A percentile compares a stretch with the other conserved stretches of the same genome.
Evolutionary conservation across 1,140 invertebrate genomes (phyloP).

Genomic region (Philaenus spumarius): DNA sequence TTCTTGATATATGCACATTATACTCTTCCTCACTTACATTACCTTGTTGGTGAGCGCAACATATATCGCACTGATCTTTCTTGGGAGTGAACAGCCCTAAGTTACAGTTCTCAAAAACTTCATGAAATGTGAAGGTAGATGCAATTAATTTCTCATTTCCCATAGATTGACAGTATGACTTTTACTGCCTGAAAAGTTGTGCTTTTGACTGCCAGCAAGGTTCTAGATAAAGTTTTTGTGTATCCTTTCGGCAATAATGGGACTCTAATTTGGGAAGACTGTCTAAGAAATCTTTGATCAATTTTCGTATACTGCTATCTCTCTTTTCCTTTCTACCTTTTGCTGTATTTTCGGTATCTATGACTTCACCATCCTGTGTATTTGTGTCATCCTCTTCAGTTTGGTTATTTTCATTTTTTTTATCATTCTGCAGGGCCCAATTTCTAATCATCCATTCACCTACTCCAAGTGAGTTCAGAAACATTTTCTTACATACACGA

Average conservation of each 20-base stretch:
- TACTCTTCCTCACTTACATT: conserved; percentile 1
- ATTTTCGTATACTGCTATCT: background rate
- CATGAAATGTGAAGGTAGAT: background rate
- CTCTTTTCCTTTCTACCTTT: background rate
- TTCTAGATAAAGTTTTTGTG: conserved; percentile 14
- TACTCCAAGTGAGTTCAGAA: conserved; percentile 1
- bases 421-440: conserved; percentile 2
- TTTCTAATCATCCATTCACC: conserved; percentile 1
- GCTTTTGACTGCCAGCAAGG: background rate
- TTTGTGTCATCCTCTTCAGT: background rate
- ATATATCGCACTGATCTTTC: conserved; percentile 4
- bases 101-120: background rate
- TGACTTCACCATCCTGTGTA: background rate
- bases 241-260: conserved; percentile 14
- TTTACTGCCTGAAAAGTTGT: background rate
- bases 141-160: background rate
- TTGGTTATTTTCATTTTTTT: background rate
- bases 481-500: conserved; percentile 12
- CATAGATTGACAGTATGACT: background rate
- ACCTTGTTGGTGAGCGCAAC: background rate
- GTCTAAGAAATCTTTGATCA: conserved; percentile 5
- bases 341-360: background rate
- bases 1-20: background rate
- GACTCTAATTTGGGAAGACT: conserved; percentile 13
- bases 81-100: background rate